Conservation (phyloP, 2,113 vertebrate genomes). For the chimpanzee (Pan troglodytes) region NHGRI_mPanTro3-v2.1_pri NC_072414.2:42116001-42116500, state of each 20-base stretch:
- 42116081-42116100: not conserved
- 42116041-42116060: not conserved
- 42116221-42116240: not conserved
- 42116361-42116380: not conserved
- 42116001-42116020: not conserved
- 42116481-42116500: not conserved
- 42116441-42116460: not conserved
- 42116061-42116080: not conserved
- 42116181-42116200: not conserved
- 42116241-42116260: not conserved
- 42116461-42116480: not conserved
- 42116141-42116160: not conserved
- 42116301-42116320: not conserved
- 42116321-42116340: not conserved
- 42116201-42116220: not conserved
- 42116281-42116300: not conserved
- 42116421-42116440: not conserved
- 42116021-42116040: not conserved
- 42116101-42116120: not conserved
- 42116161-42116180: not conserved
- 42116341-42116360: not conserved
- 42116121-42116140: not conserved
- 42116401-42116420: not conserved
- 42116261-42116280: not conserved
- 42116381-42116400: not conserved